phyloP scores from a whole-genome alignment of 2,888 invertebrate genomes.

The Acanthosepion esculentum region DNA sequence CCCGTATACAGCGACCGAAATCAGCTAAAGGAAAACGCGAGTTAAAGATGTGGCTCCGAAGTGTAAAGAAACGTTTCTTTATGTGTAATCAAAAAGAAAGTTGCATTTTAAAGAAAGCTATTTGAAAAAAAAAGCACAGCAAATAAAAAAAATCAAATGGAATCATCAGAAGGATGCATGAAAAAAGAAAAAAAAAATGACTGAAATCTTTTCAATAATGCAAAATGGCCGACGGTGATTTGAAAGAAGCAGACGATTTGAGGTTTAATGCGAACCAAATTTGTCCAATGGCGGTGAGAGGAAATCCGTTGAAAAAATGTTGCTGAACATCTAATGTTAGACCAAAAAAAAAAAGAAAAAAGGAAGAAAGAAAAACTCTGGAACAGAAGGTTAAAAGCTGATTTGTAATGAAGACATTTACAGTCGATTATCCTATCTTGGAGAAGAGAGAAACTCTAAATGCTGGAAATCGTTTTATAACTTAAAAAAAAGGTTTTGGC shows the following conservation, averaged over 20 bases:
- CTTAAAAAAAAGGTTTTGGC: neutral
- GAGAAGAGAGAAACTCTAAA: neutral
- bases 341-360: neutral
- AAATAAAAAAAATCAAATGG: neutral
- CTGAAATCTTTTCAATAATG: neutral
- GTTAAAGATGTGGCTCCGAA: too few relatives aligned
- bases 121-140: neutral
- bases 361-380: too few relatives aligned
- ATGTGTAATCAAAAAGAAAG: too few relatives aligned
- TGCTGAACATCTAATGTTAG: too few relatives aligned
- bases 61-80: too few relatives aligned
- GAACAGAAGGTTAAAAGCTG: neutral
- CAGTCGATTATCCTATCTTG: neutral
- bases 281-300: conserved; percentile 33
- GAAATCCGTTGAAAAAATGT: neutral
- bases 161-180: neutral
- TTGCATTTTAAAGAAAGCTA: neutral
- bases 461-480: neutral
- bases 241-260: neutral
- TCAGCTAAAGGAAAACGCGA: too few relatives aligned
- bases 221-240: neutral
- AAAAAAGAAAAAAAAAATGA: neutral
- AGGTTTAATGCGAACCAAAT: neutral
- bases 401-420: neutral
- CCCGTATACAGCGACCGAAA: too few relatives aligned